A percentile compares a stretch with the other conserved stretches of the same genome.
Conservation (phyloP, 2,113 vertebrate genomes). For the Eonycteris spelaea region DNA sequence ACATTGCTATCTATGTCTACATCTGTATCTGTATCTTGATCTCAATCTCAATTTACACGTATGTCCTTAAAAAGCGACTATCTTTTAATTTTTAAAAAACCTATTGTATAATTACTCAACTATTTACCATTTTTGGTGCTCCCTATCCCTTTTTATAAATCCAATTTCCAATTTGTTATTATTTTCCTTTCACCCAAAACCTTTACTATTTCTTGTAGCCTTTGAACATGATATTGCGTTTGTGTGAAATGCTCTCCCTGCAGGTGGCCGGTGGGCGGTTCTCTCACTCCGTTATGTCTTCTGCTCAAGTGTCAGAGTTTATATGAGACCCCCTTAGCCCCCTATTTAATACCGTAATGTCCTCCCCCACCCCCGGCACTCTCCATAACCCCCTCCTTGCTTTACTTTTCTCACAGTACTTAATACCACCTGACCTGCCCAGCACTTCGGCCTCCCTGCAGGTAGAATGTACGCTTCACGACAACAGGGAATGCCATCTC, state of each 20-base stretch:
- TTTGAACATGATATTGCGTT: background rate
- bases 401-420: background rate
- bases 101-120: background rate
- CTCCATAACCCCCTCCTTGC: background rate
- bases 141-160: background rate
- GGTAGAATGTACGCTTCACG: background rate
- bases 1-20: background rate
- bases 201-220: background rate
- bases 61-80: background rate
- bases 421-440: background rate
- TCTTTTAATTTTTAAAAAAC: background rate
- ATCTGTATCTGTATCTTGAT: background rate
- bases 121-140: background rate
- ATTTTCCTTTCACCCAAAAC: background rate
- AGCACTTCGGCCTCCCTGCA: background rate
- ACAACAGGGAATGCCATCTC: background rate
- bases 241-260: background rate
- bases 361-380: accelerated
- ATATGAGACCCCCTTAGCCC: background rate
- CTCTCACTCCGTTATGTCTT: background rate
- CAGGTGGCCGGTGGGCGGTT: background rate
- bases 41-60: background rate
- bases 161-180: background rate
- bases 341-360: too few species aligned
- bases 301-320: background rate